Evolutionary conservation across 2,797 vertebrate species (phyloP).

Genomic region (Lophius americanus): DNA sequence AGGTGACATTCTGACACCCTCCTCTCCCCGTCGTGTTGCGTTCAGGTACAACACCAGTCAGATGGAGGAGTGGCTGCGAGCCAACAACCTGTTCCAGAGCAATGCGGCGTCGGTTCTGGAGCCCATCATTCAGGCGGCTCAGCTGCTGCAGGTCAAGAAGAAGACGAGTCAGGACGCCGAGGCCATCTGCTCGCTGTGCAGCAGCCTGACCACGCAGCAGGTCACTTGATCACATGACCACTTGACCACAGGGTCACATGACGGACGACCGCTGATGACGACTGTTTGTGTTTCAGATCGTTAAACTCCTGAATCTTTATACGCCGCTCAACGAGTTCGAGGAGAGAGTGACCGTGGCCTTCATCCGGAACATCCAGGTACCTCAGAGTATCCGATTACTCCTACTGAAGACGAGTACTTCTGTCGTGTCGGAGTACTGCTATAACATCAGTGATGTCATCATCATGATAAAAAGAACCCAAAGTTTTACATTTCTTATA

Average conservation of each 20-base stretch:
- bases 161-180: slow-evolving; percentile 91
- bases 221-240: slow-evolving; percentile 15
- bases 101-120: slow-evolving; percentile 86
- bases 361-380: slow-evolving; percentile 96
- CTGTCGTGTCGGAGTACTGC: no score
- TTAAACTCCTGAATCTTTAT: slow-evolving; percentile 97
- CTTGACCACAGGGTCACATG: no score
- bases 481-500: no score
- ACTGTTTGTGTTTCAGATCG: slow-evolving; percentile 82
- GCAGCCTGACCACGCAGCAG: slow-evolving; percentile 82
- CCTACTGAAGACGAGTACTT: no score
- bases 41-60: slow-evolving; percentile 95
- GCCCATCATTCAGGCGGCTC: slow-evolving; percentile 93
- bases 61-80: slow-evolving; percentile 93
- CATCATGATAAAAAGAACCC: no score
- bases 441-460: no score
- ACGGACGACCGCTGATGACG: neutral
- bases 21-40: slow-evolving; percentile 3
- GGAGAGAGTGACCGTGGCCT: slow-evolving; percentile 93
- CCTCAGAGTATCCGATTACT: no score
- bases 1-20: no score
- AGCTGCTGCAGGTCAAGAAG: slow-evolving; percentile 97
- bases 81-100: slow-evolving; percentile 88
- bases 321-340: slow-evolving; percentile 97
- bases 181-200: slow-evolving; percentile 93